phyloP scores from a whole-genome alignment of 92 coral and sea anemone genomes.

The Paragorgia papillata region DNA sequence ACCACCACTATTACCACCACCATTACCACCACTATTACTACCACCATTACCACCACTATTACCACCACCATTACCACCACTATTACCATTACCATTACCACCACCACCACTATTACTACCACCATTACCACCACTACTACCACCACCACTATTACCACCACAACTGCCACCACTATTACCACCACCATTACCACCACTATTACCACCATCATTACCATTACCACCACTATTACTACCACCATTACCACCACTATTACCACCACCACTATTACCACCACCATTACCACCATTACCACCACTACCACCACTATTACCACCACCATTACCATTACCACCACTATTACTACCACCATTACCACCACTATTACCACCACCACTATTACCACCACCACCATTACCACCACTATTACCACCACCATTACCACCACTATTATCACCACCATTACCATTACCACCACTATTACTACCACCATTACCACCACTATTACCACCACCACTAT shows the following conservation, averaged over 20 bases:
- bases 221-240: not conserved
- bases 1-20: not conserved
- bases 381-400: too few relatives aligned
- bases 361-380: slow-evolving; percentile 9
- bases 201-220: not conserved
- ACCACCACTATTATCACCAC: not conserved
- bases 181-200: not conserved
- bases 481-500: slow-evolving; percentile 4
- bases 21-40: slow-evolving; percentile 7
- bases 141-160: not conserved
- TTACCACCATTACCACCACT: not conserved
- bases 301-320: slow-evolving; percentile 4
- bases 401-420: not conserved
- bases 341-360: not conserved
- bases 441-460: not conserved
- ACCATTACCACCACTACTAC: not conserved
- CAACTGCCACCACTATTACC: not conserved
- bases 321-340: not conserved
- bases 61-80: not conserved
- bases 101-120: not conserved
- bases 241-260: not conserved
- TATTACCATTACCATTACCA: not conserved
- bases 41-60: slow-evolving; percentile 1
- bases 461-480: not conserved
- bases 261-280: not conserved